Evolutionary conservation across 2,797 vertebrate genomes (phyloP).

Genomic region (Dryobates pubescens): DNA sequence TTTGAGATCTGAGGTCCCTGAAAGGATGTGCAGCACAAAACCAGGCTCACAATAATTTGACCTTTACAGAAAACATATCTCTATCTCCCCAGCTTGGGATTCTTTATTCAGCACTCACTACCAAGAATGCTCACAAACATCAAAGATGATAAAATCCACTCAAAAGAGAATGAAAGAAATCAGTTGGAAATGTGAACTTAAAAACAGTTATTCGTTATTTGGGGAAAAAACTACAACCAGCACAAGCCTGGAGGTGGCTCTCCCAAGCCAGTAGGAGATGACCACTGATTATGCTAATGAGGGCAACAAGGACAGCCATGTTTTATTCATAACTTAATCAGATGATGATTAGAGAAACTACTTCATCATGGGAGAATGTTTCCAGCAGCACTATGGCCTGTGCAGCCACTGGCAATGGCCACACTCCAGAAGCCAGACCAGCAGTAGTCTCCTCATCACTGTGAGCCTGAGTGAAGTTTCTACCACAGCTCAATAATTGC

Average conservation of each 20-base stretch:
- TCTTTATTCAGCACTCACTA: neutral
- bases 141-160: slow-evolving; percentile 15
- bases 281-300: too few species aligned
- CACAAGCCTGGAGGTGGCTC: neutral
- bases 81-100: neutral
- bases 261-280: neutral
- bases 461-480: neutral
- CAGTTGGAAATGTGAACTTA: neutral
- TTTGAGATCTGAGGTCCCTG: slow-evolving; percentile 11
- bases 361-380: neutral
- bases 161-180: neutral
- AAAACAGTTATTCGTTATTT: neutral
- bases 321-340: slow-evolving; percentile 6
- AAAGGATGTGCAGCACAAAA: slow-evolving; percentile 39
- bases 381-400: neutral
- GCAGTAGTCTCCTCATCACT: neutral
- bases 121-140: slow-evolving; percentile 9
- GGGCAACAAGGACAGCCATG: neutral
- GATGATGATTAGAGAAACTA: slow-evolving; percentile 8
- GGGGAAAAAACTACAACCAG: neutral
- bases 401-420: neutral
- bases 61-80: slow-evolving; percentile 20
- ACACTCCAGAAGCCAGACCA: neutral
- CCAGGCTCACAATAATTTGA: neutral
- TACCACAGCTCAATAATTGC: neutral